phyloP scores from a whole-genome alignment of 92 coral and sea anemone genomes.

The Palythoa heliodiscus region DNA sequence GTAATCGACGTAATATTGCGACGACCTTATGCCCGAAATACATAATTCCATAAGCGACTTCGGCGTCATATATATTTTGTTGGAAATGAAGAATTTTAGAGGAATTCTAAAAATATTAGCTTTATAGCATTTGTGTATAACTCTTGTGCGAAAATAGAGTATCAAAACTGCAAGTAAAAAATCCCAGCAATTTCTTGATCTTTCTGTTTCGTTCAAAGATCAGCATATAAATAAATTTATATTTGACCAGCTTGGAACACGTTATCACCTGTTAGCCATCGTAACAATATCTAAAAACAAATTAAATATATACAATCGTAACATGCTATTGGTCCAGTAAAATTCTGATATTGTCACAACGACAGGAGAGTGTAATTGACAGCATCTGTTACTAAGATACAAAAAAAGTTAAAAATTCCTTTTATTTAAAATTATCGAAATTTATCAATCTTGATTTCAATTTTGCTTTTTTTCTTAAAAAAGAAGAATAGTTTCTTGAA shows the following conservation, averaged over 20 bases:
- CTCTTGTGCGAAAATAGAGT: background rate
- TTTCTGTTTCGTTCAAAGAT: constrained; percentile 17
- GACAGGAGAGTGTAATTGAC: background rate
- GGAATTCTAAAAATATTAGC: background rate
- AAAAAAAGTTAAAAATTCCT: background rate
- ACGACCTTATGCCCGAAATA: constrained; percentile 34
- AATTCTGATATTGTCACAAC: background rate
- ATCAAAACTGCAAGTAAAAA: background rate
- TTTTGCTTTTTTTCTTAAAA: no score
- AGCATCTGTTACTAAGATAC: constrained; percentile 3
- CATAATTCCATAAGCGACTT: constrained; percentile 37
- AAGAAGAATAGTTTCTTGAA: no score
- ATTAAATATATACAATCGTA: background rate
- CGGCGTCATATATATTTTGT: constrained; percentile 7
- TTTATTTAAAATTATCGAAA: background rate
- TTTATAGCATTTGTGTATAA: background rate
- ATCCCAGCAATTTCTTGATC: background rate
- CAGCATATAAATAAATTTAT: constrained; percentile 23
- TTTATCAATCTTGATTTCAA: no score
- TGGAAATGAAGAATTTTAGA: background rate
- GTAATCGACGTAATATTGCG: constrained; percentile 22
- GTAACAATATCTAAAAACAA: background rate
- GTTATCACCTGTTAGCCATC: constrained; percentile 23
- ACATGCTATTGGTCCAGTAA: constrained; percentile 15
- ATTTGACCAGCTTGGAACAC: constrained; percentile 14